Evolutionary conservation across 1,140 invertebrate genomes (phyloP).

Genomic region (Ctenoplectra terminalis): DNA sequence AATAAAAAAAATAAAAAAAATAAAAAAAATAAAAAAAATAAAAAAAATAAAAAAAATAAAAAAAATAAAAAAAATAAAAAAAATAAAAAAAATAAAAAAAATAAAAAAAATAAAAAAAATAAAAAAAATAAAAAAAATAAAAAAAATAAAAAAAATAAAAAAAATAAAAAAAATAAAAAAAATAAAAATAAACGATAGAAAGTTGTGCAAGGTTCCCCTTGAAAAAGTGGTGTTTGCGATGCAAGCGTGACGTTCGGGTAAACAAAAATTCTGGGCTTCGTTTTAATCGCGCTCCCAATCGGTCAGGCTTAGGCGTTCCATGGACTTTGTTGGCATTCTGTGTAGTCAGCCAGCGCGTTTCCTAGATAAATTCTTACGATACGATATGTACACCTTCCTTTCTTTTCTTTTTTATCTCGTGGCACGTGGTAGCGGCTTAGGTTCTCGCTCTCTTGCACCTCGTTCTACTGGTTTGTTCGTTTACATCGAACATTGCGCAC

Average conservation of each 20-base stretch:
- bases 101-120: too few species aligned
- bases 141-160: too few species aligned
- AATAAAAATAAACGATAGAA: slow-evolving; percentile 25
- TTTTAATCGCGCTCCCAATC: slow-evolving; percentile 52
- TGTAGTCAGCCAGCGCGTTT: slow-evolving; percentile 24
- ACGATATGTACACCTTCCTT: slow-evolving; percentile 10
- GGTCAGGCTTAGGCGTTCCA: slow-evolving; percentile 16
- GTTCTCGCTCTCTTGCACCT: background rate
- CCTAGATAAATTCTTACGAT: slow-evolving; percentile 53
- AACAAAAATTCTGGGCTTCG: slow-evolving; percentile 36
- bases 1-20: too few species aligned
- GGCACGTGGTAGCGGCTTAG: background rate
- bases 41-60: too few species aligned
- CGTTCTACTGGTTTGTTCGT: background rate
- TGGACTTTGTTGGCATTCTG: slow-evolving; percentile 52
- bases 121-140: too few species aligned
- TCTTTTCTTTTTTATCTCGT: background rate
- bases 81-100: too few species aligned
- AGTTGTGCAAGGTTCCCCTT: background rate
- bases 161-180: too few species aligned
- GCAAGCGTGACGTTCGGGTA: slow-evolving; percentile 33
- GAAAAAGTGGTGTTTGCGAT: slow-evolving; percentile 28
- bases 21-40: too few species aligned
- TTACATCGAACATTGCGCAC: background rate
- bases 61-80: too few species aligned